Evolutionary conservation across 2,113 vertebrate genomes (phyloP).

Genomic region (Gallinago jamesoni): DNA sequence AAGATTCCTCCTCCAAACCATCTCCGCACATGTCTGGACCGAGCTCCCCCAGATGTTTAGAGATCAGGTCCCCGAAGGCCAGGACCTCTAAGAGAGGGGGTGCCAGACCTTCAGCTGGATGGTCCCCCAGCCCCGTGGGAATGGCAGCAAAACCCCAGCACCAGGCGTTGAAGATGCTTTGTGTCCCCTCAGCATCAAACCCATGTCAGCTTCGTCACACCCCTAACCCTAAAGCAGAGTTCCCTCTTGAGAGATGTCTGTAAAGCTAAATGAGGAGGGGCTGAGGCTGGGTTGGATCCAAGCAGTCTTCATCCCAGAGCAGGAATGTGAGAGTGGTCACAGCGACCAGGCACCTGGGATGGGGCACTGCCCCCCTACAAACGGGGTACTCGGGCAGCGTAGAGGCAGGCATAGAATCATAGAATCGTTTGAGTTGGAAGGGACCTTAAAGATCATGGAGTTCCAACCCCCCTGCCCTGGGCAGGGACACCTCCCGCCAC

Average conservation of each 20-base stretch:
- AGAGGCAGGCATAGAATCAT: not conserved
- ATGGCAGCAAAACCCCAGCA: not conserved
- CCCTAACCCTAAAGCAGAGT: not conserved
- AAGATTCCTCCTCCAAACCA: not conserved
- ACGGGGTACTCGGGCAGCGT: accelerated
- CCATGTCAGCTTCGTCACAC: accelerated
- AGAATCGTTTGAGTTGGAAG: no score
- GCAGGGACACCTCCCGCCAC: no score
- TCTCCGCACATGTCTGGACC: not conserved
- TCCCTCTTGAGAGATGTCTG: not conserved
- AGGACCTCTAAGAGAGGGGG: not conserved
- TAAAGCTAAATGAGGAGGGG: not conserved
- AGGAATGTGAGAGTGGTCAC: not conserved
- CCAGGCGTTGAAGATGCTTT: not conserved
- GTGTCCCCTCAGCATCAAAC: not conserved
- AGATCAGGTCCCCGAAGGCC: not conserved
- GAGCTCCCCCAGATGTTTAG: not conserved
- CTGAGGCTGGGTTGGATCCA: not conserved
- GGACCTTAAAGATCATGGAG: no score
- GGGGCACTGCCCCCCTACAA: not conserved
- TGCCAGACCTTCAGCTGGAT: not conserved
- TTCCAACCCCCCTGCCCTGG: no score
- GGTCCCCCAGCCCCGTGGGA: not conserved
- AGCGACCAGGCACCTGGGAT: accelerated
- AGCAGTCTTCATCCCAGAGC: not conserved